A percentile compares a stretch with the other conserved stretches of the same genome.
Conservation (phyloP, 2,888 invertebrate genomes). For the Drosophila subsilvestris region DNA sequence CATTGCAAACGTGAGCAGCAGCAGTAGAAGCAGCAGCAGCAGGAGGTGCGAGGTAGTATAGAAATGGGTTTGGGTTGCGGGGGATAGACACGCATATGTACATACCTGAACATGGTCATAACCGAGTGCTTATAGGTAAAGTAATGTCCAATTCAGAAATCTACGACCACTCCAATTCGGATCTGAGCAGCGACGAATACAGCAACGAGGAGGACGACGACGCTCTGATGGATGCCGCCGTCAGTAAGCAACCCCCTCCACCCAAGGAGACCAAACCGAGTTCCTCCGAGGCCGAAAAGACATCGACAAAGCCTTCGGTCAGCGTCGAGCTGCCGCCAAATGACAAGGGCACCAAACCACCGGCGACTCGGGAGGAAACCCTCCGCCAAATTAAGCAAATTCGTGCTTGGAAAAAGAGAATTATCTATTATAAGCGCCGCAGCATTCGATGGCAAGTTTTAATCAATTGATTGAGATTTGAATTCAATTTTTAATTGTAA, state of each 20-base stretch:
- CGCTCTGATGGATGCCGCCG: constrained; percentile 64
- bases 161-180: constrained; percentile 74
- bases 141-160: constrained; percentile 64
- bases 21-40: constrained; percentile 13
- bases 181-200: constrained; percentile 69
- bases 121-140: constrained; percentile 1
- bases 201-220: constrained; percentile 65
- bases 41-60: constrained; percentile 1
- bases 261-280: constrained; percentile 29
- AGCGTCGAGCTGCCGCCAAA: background rate
- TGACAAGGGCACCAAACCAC: constrained; percentile 14
- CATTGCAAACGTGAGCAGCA: constrained; percentile 55
- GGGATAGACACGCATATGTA: constrained; percentile 11
- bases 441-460: constrained; percentile 56
- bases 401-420: constrained; percentile 12
- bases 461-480: background rate
- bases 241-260: constrained; percentile 49
- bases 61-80: constrained; percentile 42
- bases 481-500: background rate
- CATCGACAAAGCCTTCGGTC: background rate
- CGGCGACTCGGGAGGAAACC: constrained; percentile 28
- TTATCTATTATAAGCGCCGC: constrained; percentile 55
- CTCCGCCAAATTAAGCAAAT: constrained; percentile 40
- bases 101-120: constrained; percentile 1
- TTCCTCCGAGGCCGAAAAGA: constrained; percentile 15